Evolutionary conservation across 2,888 invertebrate genomes (phyloP), one percentile per base, ranked within the genome.

Genomic region (Heliconius hortense): DNA sequence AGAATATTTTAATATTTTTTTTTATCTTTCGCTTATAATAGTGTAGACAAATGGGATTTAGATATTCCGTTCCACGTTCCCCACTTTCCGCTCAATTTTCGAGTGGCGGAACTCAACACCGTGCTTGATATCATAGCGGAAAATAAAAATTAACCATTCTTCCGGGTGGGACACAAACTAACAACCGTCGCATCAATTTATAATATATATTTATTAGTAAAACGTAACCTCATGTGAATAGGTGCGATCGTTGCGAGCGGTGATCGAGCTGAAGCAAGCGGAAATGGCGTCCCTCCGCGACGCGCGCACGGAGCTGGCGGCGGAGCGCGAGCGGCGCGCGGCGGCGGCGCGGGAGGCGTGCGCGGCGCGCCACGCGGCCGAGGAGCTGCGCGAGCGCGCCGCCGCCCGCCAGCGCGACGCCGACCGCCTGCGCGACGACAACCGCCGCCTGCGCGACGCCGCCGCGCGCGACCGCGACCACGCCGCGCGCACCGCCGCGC

Each of bases 251-350:
- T 93, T 99, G 78, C 95, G 97, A 79, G 96, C 97, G 59, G 98
- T 99, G 4, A 94, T 99, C 77, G 98, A 98, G 83, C 94, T 99
- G 85, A 96, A 97, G 84, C 97, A 97, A 86, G 96, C 96, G 35
- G 98, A 99, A 91, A 96, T 98, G 84, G 96, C 96, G 0, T 96
- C 97, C 26, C 92, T 98, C 69, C 95, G 96, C 67, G 96, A 96
- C 83, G 95, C 96, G 75, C 95, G 96, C 76, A 95, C 96, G 35
- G 96, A 97, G 82, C 94, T 97, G 73, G 91, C 95, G 63, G 95
- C 96, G 43, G 97, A 97, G 85, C 96, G 96, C 21, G 97, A 97
- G 82, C 95, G 96, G 75, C 95, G 98, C 79, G 95, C 96, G 28
- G 94, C 95, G 1, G 95, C 96, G 0, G 95, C 96, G 86, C 96